phyloP scores from a whole-genome alignment of 2,888 invertebrate genomes.

The Synergus itoensis region DNA sequence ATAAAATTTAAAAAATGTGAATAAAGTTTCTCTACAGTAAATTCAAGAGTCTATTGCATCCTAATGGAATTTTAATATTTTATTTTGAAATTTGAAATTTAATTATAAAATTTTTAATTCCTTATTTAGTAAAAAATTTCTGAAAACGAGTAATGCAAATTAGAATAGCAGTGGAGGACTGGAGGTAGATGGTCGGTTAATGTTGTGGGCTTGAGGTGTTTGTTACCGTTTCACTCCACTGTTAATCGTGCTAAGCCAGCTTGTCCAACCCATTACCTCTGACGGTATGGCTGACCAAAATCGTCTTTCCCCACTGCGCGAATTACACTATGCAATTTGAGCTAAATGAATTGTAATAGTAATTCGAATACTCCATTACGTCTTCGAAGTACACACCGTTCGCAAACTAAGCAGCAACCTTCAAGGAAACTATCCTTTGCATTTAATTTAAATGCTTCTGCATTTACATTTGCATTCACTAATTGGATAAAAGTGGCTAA shows the following conservation, averaged over 20 bases:
- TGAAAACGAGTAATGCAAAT: conserved; percentile 1
- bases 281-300: conserved; percentile 14
- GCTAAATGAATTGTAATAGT: conserved; percentile 23
- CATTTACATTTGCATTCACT: neutral
- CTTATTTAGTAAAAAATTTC: neutral
- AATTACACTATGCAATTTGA: conserved; percentile 34
- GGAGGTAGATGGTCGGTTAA: neutral
- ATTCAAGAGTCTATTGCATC: neutral
- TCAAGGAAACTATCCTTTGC: neutral
- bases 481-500: neutral
- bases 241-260: conserved; percentile 23
- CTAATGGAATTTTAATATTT: neutral
- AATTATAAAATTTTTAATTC: neutral
- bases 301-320: conserved; percentile 25
- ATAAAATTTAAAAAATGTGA: neutral
- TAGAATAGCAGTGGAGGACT: neutral
- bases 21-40: too few species aligned
- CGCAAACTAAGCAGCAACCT: conserved; percentile 5
- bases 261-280: conserved; percentile 34
- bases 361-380: conserved; percentile 14
- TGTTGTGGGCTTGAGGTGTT: conserved; percentile 28
- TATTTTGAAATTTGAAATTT: neutral
- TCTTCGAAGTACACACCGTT: neutral
- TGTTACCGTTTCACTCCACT: neutral
- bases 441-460: neutral